Evolutionary conservation across 2,113 vertebrate genomes (phyloP).

Genomic region (Anseranas semipalmata): DNA sequence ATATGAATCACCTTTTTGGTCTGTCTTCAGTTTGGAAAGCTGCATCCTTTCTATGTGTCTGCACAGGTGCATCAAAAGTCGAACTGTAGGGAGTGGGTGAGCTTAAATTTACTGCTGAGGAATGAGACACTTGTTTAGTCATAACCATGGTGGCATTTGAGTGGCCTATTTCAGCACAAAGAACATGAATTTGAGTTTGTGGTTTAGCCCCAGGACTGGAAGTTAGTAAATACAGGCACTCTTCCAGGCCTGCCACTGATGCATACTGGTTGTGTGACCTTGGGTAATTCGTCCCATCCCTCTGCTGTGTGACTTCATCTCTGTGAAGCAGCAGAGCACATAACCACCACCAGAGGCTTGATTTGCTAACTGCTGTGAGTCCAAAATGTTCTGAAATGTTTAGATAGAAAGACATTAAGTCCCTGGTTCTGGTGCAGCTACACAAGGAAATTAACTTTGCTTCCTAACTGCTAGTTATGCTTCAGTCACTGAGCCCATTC

Average conservation of each 20-base stretch:
- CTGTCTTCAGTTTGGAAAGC: neutral
- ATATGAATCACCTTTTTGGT: neutral
- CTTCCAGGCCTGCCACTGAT: neutral
- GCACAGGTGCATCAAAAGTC: neutral
- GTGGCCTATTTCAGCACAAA: neutral
- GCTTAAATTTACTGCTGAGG: neutral
- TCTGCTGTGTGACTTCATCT: neutral
- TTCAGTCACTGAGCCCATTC: neutral
- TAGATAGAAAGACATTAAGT: neutral
- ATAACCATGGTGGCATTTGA: neutral
- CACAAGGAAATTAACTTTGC: neutral
- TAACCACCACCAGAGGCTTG: neutral
- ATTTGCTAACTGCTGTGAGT: neutral
- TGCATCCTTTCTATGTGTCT: neutral
- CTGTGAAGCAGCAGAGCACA: neutral
- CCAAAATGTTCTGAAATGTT: neutral
- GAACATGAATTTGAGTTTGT: slow-evolving; percentile 2
- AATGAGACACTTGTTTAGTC: neutral
- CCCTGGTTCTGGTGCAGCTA: neutral
- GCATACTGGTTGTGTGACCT: neutral
- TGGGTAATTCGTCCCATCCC: neutral
- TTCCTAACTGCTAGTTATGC: neutral
- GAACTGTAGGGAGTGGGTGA: neutral
- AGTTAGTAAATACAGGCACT: neutral
- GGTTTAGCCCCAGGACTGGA: slow-evolving; percentile 22